These are phyloP conservation scores for Pyralis farinalis DNA, from an alignment of 2,888 invertebrate species.

Conservation along the genomic window DNA sequence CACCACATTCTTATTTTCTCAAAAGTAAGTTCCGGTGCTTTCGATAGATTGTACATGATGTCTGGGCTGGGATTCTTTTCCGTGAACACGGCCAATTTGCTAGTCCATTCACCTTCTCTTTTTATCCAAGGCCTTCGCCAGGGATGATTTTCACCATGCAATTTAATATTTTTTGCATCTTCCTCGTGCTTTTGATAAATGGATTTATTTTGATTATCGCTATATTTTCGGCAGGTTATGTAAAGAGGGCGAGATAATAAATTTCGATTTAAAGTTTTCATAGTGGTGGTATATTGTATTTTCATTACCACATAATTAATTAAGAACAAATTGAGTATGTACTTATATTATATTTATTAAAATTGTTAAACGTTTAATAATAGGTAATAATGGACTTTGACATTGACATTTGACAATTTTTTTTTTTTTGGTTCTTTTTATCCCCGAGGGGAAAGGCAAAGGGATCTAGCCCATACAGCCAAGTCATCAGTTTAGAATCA, in stretches of 20 bases:
- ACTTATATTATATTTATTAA: too few species aligned
- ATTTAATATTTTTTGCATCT: constrained; percentile 42
- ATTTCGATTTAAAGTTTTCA: constrained; percentile 45
- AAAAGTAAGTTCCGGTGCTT: constrained; percentile 76
- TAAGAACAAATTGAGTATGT: neutral
- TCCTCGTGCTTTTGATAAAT: constrained; percentile 62
- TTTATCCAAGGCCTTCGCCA: constrained; percentile 84
- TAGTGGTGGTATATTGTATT: constrained; percentile 1
- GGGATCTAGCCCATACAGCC: too few species aligned
- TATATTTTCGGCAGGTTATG: constrained; percentile 44
- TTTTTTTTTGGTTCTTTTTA: too few species aligned
- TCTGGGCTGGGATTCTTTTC: constrained; percentile 61
- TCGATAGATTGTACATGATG: constrained; percentile 62
- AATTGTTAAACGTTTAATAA: too few species aligned
- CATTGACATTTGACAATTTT: too few species aligned
- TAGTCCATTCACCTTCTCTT: constrained; percentile 79
- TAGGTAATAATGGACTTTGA: too few species aligned
- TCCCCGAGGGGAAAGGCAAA: too few species aligned
- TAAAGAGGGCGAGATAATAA: constrained; percentile 28
- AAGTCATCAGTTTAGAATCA: too few species aligned
- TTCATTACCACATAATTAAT: constrained; percentile 1
- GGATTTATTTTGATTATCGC: constrained; percentile 54
- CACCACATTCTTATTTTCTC: constrained; percentile 80
- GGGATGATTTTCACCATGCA: constrained; percentile 65
- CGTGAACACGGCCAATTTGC: constrained; percentile 79